phyloP scores from a whole-genome alignment of 2,888 invertebrate genomes.

The Chironomus riparius region DNA sequence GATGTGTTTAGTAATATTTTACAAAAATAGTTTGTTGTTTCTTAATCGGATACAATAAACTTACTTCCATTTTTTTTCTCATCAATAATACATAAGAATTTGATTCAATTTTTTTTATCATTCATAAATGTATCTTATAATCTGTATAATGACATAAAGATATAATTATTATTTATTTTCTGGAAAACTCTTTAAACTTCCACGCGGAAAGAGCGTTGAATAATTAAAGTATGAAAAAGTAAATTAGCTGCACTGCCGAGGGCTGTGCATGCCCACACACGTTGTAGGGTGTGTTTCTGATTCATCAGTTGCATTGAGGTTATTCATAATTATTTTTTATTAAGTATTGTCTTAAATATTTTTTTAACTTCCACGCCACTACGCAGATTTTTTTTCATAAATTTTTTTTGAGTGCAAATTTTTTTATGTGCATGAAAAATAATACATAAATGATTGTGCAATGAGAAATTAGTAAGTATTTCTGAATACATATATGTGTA shows the following conservation, averaged over 20 bases:
- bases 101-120: background rate
- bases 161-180: background rate
- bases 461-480: no score
- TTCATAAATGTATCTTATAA: background rate
- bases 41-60: background rate
- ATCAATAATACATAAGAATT: background rate
- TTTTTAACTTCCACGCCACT: background rate
- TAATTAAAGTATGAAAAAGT: background rate
- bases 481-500: no score
- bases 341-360: background rate
- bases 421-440: conserved; percentile 11
- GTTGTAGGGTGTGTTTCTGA: background rate
- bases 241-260: no score
- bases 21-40: conserved; percentile 3
- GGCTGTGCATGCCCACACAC: background rate
- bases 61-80: background rate
- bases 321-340: background rate
- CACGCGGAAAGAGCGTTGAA: background rate
- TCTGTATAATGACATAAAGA: background rate
- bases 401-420: background rate
- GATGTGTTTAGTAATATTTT: background rate
- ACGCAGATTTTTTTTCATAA: background rate
- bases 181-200: no score
- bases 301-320: background rate
- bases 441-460: no score